Base-by-base conservation (phyloP, 2,888 invertebrate species). In the Heliconius ismenius region DNA sequence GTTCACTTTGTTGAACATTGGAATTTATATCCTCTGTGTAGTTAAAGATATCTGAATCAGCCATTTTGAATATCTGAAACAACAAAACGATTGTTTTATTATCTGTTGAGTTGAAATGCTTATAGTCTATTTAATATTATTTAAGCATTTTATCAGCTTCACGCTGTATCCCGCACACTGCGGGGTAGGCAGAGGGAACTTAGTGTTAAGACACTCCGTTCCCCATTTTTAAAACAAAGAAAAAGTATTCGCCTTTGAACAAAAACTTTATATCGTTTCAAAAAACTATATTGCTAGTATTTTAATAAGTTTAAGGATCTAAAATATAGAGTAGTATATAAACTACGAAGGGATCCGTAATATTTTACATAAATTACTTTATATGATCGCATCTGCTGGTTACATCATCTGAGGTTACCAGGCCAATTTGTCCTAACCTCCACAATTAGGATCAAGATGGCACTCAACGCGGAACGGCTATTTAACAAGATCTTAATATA, bases 41-140 rank as follows among this genome's bases (percentile, higher is more conserved):
- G 75, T 86, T 86, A 39, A 82, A 79, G 15, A 81, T 72, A 36
- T 83, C 81, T 24, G 81, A 78, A 62, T 84, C 83, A 11, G 83
- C 83, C 86, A 86, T 86, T 78, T 79, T 83, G 49, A 58, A 76
- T 77, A 81, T 79, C 86, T 86, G 83, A 28, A 86, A 85, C 75
- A 81, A 43, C 15, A 43, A 67, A 67, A 24, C 15, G 9, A 65
- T 65, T 32, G 13, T 36, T 36, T 36, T 36, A 39, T 24, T 64
- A 2, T 36, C 32, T 65, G n/a, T 18, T 79, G 73, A 36, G 13
- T 28, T 21, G 9, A 49, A 60, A 60, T 60, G 60, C 28, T 24
- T 43, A 15, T 15, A 43, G 18, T 58, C 21, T 54, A 6, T 54
- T 21, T 54, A 54, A 9, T 54, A 18, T 54, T 18, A 21, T 54